Evolutionary conservation across 1,140 invertebrate genomes (phyloP), one percentile per base, ranked within the genome.

Genomic region (Musca vetustissima): DNA sequence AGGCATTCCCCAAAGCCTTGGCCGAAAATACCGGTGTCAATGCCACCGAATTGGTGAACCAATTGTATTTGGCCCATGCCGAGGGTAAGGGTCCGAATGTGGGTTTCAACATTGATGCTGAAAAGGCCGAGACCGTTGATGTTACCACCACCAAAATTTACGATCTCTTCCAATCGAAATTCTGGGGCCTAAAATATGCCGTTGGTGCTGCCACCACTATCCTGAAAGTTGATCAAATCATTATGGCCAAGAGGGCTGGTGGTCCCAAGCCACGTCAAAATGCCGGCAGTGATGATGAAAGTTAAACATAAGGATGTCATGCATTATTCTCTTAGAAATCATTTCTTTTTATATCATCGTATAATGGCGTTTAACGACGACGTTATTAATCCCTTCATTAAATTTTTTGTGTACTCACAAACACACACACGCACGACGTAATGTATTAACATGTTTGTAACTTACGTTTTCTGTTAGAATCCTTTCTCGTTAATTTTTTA

Each of bases 141-240:
- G 87, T 91, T 0, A 86, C 88, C 24, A 88, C 94, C 80, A 87
- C 86, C 13, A 89, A 88, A 70, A 90, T 98, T 69, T 85, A 92
- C 55, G 97, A 98, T 87, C 85, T 96, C 1, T 98, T 90, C 80
- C 77, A 93, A 28, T 89, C 91, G 1, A 99, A 99, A 84, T 87
- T 89, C 71, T 98, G 97, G 95, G 97, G 89, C 4, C 83, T 99
- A 21, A 97, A 98, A 79, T 98, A 98, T 85, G 96, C 98, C 1
- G 92, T 95, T 0, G 89, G 92, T 72, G 95, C 95, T 14, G 96
- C 97, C 1, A 89, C 90, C 65, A 98, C 97, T 0, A 93, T 99
- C 75, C 86, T 99, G 4, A 92, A 93, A 83, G 94, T 99, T n/a
- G 97, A 99, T 85, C 92, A 98, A 85, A 98, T 99, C 70, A 98